phyloP scores from a whole-genome alignment of 2,888 invertebrate species.

The Andrena hattorfiana region DNA sequence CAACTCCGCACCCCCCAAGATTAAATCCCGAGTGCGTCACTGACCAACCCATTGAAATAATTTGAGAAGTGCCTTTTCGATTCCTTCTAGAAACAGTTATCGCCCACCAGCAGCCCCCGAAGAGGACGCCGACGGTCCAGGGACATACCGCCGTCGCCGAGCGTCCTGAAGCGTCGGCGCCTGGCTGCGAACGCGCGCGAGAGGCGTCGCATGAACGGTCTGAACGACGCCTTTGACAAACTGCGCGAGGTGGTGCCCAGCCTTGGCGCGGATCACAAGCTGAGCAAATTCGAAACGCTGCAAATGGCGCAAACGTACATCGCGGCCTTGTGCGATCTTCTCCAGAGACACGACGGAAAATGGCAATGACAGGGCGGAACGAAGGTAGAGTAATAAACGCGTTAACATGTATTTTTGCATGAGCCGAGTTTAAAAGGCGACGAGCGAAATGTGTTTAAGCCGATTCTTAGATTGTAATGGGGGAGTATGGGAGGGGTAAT shows the following conservation, averaged over 20 bases:
- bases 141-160: constrained; percentile 86
- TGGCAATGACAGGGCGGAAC: constrained; percentile 50
- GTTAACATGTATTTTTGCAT: not conserved
- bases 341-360: constrained; percentile 85
- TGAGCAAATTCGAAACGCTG: constrained; percentile 92
- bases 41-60: not conserved
- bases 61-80: not conserved
- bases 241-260: constrained; percentile 90
- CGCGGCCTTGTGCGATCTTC: constrained; percentile 88
- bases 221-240: constrained; percentile 91
- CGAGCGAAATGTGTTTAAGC: not conserved
- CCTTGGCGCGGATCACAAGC: constrained; percentile 89
- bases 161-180: constrained; percentile 87
- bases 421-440: not conserved
- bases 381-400: not conserved
- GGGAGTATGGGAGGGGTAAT: not conserved
- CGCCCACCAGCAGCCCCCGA: constrained; percentile 79
- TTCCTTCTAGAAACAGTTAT: constrained; percentile 66
- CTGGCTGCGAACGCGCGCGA: constrained; percentile 92
- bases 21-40: too few relatives aligned
- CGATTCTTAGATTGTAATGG: not conserved
- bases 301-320: constrained; percentile 94
- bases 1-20: too few relatives aligned
- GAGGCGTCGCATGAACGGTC: constrained; percentile 90
- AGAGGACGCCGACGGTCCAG: constrained; percentile 80